Evolutionary conservation across 2,888 invertebrate genomes (phyloP), one percentile per base, ranked within the genome.

Genomic region (Horisme vitalbata): DNA sequence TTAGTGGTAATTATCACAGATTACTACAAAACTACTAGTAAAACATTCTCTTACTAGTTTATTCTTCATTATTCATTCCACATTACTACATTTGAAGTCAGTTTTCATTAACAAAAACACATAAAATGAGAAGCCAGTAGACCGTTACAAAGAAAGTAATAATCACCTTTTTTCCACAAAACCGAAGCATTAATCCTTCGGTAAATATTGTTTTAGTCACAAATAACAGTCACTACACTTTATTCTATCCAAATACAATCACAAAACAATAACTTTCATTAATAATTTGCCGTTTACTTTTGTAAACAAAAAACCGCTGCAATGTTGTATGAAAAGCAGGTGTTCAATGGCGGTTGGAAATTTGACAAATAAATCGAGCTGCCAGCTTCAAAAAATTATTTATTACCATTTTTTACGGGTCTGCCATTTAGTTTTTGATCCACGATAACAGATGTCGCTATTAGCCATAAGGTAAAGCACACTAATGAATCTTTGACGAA

Each of bases 331-430:
- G n/a, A n/a, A n/a, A n/a, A n/a, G 77, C 86, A 87, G 86, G 73
- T 86, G 85, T 71, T 60, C 47, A 44, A 38, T 52, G 75, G 69
- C 82, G 79, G 81, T 83, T 59, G 75, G 52, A 67, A 57, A 45
- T 57, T n/a, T 71, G 74, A 72, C 71, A 71, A 61, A 37, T 51
- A 41, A 41, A 33, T 44, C 2, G 33, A 20, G 61, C 57, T 60
- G 59, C 68, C 60, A 58, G 18, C 15, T 14, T 11, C 6, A n/a
- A 14, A 28, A 20, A 32, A 35, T 21, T 14, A 4, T 15, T 45
- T 41, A 52, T 58, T 64, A 59, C 59, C 37, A 57, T 28, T 20
- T 4, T 13, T 3, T 4, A 1, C 20, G 8, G 8, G 4, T 35
- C 30, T 41, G 32, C 39, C 24, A 36, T 23, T 27, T 3, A 21